Base-by-base conservation (phyloP, 2,888 invertebrate genomes). In the Clivina fossor region DNA sequence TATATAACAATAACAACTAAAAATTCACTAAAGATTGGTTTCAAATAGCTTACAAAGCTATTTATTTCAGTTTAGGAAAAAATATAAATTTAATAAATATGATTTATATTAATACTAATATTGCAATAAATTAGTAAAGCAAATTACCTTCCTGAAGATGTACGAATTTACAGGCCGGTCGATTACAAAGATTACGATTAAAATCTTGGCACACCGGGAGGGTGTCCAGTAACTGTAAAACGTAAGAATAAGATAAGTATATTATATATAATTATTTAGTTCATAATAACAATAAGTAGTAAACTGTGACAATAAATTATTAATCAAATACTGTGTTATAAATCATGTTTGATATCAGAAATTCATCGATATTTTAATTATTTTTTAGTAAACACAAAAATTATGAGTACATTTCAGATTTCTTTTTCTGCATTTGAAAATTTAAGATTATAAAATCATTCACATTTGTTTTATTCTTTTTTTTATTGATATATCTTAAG, bases 201-300 rank as follows among this genome's bases (percentile, higher is more conserved):
- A 94, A 95, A 95, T 93, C 96, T 92, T 92, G 94, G 95, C 92
- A 96, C 89, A 93, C 94, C 92, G 89, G 95, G 93, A 93, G 94
- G 93, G 92, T 96, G 94, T 93, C 95, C 94, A 93, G 95, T 92
- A 94, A 95, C 95, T 96, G 90, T 73, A 90, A 88, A 74, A 76
- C 72, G 59, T 64, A 58, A 63, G n/a, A 57, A 58, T 56, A 46
- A 32, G 11, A 28, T 35, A n/a, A 43, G 26, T 41, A 35, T 11
- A 8, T 24, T n/a, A 28, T 19, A 41, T 22, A 38, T n/a, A 18
- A 28, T 3, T 32, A 43, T 24, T 13, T 5, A 8, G 26, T 11
- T 8, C 11, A 24, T 4, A 24, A 20, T 20, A 35, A 43, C 43
- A 43, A 43, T 26, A 43, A 43, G 22, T 43, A 40, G 24, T 43